Conservation (phyloP, 2,888 invertebrate genomes). For the Lagria hirta region DNA sequence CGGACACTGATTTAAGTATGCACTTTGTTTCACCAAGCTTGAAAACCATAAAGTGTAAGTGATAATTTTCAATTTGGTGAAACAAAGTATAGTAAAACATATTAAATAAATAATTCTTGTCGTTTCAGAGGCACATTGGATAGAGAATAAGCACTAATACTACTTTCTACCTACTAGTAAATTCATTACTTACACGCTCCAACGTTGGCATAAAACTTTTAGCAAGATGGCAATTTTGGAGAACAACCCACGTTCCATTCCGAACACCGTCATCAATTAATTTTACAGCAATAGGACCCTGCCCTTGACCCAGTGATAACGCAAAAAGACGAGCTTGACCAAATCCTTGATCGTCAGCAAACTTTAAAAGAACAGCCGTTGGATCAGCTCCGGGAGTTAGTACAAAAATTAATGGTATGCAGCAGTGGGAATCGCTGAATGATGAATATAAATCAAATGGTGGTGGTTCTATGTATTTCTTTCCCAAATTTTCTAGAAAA, state of each 20-base stretch:
- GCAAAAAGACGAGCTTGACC: conserved; percentile 75
- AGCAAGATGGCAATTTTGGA: conserved; percentile 95
- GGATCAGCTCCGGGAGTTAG: conserved; percentile 94
- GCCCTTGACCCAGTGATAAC: conserved; percentile 89
- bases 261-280: conserved; percentile 82
- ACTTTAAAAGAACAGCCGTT: conserved; percentile 83
- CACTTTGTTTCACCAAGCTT: no score
- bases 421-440: conserved; percentile 81
- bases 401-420: conserved; percentile 88
- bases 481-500: conserved; percentile 67
- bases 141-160: no score
- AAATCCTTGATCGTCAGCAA: conserved; percentile 90
- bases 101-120: no score
- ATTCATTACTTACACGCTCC: conserved; percentile 66
- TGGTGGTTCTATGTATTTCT: conserved; percentile 83
- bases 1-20: no score
- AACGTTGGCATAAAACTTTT: conserved; percentile 92
- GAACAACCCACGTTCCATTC: conserved; percentile 87
- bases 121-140: no score
- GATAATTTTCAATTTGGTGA: no score
- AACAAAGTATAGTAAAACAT: no score
- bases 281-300: conserved; percentile 85
- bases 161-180: no score
- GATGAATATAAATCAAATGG: conserved; percentile 84
- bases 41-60: no score